These are phyloP conservation scores for Quadroppia sp. DNA, from an alignment of 2,888 invertebrate genomes.

Conservation along the genomic window DNA sequence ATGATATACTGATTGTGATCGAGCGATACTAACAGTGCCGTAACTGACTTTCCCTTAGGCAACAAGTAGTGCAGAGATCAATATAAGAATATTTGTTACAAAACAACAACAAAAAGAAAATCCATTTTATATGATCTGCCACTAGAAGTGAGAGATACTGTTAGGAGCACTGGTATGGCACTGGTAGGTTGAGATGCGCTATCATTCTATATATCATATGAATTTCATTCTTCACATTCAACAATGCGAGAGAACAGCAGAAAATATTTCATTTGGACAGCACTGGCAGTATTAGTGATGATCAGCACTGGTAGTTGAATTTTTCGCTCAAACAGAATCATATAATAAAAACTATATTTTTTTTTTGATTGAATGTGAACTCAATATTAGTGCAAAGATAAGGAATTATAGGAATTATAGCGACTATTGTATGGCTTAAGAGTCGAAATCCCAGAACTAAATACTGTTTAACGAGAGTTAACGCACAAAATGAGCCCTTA, in stretches of 20 bases:
- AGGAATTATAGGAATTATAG: neutral
- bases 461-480: slow-evolving; percentile 24
- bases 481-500: slow-evolving; percentile 5
- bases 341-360: slow-evolving; percentile 6
- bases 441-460: slow-evolving; percentile 27
- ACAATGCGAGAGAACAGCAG: slow-evolving; percentile 31
- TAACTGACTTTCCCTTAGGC: slow-evolving; percentile 16
- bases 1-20: slow-evolving; percentile 1
- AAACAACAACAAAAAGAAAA: too few relatives aligned
- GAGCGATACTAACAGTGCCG: neutral
- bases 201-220: slow-evolving; percentile 1
- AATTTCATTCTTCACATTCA: slow-evolving; percentile 18
- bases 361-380: slow-evolving; percentile 7
- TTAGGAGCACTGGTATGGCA: neutral
- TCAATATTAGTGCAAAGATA: slow-evolving; percentile 4
- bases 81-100: slow-evolving; percentile 28
- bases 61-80: slow-evolving; percentile 32
- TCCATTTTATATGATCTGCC: slow-evolving; percentile 25
- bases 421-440: neutral
- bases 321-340: neutral
- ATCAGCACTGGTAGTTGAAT: neutral
- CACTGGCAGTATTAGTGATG: neutral
- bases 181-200: neutral
- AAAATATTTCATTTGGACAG: slow-evolving; percentile 21
- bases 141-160: neutral